Evolutionary conservation across 2,888 invertebrate genomes (phyloP), one percentile per base, ranked within the genome.

Genomic region (Quadroppia sp.): DNA sequence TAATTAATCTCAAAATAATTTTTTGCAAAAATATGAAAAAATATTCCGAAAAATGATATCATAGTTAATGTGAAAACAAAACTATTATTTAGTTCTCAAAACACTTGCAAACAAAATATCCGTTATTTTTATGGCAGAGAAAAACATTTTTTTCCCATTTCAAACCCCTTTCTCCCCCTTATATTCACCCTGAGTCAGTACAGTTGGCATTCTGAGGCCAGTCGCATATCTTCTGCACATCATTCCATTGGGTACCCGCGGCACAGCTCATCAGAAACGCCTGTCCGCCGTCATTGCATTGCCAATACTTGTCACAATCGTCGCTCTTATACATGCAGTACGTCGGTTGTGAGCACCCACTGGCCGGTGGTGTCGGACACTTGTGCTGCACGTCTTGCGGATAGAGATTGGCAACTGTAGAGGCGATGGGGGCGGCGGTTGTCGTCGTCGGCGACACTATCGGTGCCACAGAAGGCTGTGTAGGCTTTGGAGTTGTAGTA

Each of bases 261-360:
- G 64, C 36, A 64, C 64, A 64, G 32, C n/a, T 9, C 64, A 64
- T 36, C 11, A 36, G 1, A n/a, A 64, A 64, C 11, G 64, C 64
- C 40, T 64, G 64, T 32, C n/a, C n/a, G n/a, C 32, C 64, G 11
- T 64, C 64, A n/a, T 64, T 64, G 64, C 64, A 64, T 2, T 64
- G 32, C 4, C n/a, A 64, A 11, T 17, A 64, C 36, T 64, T 64
- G 6, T 17, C n/a, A 64, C 64, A 64, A n/a, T 64, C 36, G 1
- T 32, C 36, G 30, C n/a, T 6, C 1, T 4, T 2, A 64, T 64
- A 64, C 4, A 36, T 30, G n/a, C 64, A 64, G n/a, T 13, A 25
- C 7, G 25, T 64, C 6, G 64, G 64, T n/a, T 32, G 36, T 7
- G 4, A 9, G n/a, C 64, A 64, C 1, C 64, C 36, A n/a, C n/a